Base-by-base conservation (phyloP, 2,113 vertebrate genomes). In the Gadus macrocephalus region DNA sequence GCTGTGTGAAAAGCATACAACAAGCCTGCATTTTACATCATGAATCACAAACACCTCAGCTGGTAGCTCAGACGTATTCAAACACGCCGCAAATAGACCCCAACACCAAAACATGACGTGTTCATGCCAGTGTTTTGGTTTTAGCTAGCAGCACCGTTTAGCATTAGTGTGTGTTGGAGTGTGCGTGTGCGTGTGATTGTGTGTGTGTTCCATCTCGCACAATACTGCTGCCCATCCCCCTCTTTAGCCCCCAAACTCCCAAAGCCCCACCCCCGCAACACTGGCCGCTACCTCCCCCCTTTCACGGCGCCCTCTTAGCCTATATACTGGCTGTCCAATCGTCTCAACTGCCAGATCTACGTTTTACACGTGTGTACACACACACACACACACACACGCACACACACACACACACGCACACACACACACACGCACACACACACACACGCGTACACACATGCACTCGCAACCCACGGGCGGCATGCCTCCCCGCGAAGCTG, bases 251-350 rank as follows among this genome's bases (percentile, higher is more conserved):
- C 83, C 74, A 80, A 89, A 83, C 49, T 76, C 53, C 87, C 86
- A 85, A 84, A 85, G 75, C 73, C 79, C 75, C 78, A 85, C 79
- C 82, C 86, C 74, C 63, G 25, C 38, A 55, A 83, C 81, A 79
- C 85, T 83, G 70, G 73, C 86, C 79, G 60, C 71, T 38, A 79
- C 85, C 79, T 78, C 75, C 78, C 62, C 56, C 3, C 58, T 4
- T 62, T 74, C 68, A 64, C 83, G 74, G 69, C 80, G 85, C 78
- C 85, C 85, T 86, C 86, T 86, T 87, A 91, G 87, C 85, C 88
- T 91, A 89, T 88, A 90, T 89, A 88, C 83, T 53, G 74, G 71
- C 82, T 76, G 70, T 73, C 84, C 80, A 82, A 86, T 84, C 73
- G 64, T 72, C 80, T 77, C 72, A 67, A 73, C 82, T 42, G 78